Base-by-base conservation (phyloP, 2,113 vertebrate species). In the Onychorhynchus coronatus region DNA sequence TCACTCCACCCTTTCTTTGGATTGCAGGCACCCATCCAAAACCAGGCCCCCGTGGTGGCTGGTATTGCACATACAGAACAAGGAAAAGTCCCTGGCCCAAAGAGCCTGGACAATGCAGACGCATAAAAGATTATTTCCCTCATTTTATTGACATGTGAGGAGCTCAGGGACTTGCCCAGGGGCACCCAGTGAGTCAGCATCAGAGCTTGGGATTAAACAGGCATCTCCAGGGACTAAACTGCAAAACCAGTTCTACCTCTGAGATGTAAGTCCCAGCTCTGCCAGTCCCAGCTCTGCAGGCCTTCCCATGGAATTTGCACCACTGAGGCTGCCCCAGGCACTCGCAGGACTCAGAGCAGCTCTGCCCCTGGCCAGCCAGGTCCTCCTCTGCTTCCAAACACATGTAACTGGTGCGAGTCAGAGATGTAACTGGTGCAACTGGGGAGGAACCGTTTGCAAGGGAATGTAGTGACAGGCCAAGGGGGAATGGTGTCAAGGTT, bases 331-430 rank as follows among this genome's bases (percentile, higher is more conserved):
- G 52, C 58, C 15, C 1, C 31, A 7, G 55, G 39, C 35, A 42
- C 56, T 37, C 3, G 31, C 4, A 3, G 59, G 49, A 9, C 68
- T 37, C 7, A 3, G 41, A 78, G 72, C 59, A 50, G 72, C 76
- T 63, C 78, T 3, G 7, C 5, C n/a, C 31, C 56, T 6, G 31
- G 20, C 30, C 4, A 16, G 6, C 22, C 52, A 14, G 53, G 1
- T 68, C 76, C 92, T 73, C 21, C 50, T 37, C 37, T 30, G 53
- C 55, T 52, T n/a, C 74, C 74, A 5, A 37, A 31, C 41, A 7
- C 61, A 3, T 3, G 18, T 1, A 12, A 55, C 30, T 7, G 44
- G 31, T 19, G 80, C 10, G 0, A 16, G 14, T 4, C 23, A 39
- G 58, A 68, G 42, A 37, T 33, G 63, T 4, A 18, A n/a, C 42